Conservation (phyloP, 2,888 invertebrate genomes). For the Tenthredo livida region DNA sequence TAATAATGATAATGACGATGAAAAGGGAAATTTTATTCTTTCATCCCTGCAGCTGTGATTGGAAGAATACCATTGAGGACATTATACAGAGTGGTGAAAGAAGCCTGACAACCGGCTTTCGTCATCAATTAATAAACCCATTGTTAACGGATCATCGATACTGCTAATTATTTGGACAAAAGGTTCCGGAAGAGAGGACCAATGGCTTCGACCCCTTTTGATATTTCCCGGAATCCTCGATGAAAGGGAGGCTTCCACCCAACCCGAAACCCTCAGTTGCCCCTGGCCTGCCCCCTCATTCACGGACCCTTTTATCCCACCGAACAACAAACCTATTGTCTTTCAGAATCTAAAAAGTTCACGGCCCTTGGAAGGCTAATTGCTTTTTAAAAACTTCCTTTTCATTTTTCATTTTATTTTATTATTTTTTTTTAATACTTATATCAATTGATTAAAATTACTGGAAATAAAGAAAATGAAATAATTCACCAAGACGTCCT, state of each 20-base stretch:
- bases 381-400: slow-evolving; percentile 45
- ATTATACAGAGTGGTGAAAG: neutral
- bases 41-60: neutral
- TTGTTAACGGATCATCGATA: slow-evolving; percentile 41
- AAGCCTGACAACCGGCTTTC: neutral
- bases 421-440: neutral
- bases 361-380: slow-evolving; percentile 50
- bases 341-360: slow-evolving; percentile 44
- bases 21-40: neutral
- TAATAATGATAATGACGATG: too few species aligned
- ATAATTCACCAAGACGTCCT: neutral
- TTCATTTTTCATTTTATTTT: too few species aligned
- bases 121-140: slow-evolving; percentile 53
- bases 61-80: neutral
- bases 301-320: slow-evolving; percentile 47
- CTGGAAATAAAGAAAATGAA: neutral
- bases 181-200: slow-evolving; percentile 27
- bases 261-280: neutral
- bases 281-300: neutral
- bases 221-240: slow-evolving; percentile 45
- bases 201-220: slow-evolving; percentile 12
- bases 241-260: neutral
- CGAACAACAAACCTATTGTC: slow-evolving; percentile 53
- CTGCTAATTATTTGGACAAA: slow-evolving; percentile 51
- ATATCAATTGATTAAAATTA: slow-evolving; percentile 27